Evolutionary conservation across 2,888 invertebrate genomes (phyloP), one percentile per base, ranked within the genome.

Genomic region (Dascillus cervinus): DNA sequence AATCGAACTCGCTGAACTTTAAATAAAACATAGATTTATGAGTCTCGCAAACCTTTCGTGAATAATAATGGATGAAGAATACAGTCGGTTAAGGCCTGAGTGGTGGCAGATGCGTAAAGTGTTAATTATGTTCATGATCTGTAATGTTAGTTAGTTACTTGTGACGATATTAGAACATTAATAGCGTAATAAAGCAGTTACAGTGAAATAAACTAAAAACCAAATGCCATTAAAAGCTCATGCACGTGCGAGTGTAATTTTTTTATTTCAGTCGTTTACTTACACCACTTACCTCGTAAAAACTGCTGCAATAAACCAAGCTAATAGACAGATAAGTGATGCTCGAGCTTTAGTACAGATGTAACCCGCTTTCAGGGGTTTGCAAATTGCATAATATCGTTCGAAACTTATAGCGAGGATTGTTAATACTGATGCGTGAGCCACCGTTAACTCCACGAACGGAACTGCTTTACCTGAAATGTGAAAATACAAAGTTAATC

Each of bases 381-480:
- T 85, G 64, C 92, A 92, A 59, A 94, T 91, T 44, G 92, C 92
- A 62, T 75, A 74, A 60, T 75, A 77, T 33, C 86, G 74, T 65
- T 94, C 92, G 63, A 92, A 88, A 57, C 89, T 89, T 64, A 94
- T 94, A 35, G 91, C 92, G 53, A 94, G 67, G 53, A 94, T 92
- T 19, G 92, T 94, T 30, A 94, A 71, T 2, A 91, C 90, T 19
- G 91, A 91, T 13, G 91, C 89, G 61, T 91, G 90, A 2, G 90
- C 89, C 11, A 92, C 89, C 1, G 89, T 86, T 57, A 91, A 67
- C 67, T 94, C 92, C 38, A 92, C 82, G 60, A 91, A 91, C 1
- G 92, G 91, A 3, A 92, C 89, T 11, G 88, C 82, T 61, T 90
- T 85, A 70, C 92, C 94, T 92, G 73, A 20, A 71, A 71, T 41